Evolutionary conservation across 2,797 vertebrate genomes (phyloP).

Genomic region (Avahi laniger): DNA sequence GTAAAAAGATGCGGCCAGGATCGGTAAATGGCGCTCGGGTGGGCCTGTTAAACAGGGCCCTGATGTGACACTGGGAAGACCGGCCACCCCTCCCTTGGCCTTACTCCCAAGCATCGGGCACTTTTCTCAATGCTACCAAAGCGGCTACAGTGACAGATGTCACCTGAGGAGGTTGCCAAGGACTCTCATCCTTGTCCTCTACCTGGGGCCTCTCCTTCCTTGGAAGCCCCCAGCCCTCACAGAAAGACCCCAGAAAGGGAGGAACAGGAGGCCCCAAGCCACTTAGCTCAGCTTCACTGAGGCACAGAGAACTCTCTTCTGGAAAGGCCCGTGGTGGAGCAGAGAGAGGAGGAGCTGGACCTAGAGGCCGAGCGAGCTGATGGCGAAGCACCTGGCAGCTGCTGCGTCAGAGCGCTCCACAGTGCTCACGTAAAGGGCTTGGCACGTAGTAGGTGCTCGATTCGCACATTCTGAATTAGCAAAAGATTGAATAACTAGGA

Average conservation of each 20-base stretch:
- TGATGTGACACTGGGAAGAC: accelerated
- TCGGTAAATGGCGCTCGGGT: accelerated
- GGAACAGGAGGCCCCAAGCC: neutral
- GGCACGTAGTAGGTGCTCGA: neutral
- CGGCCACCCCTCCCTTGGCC: neutral
- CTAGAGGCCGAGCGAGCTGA: neutral
- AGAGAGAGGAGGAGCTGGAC: neutral
- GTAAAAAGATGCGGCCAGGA: neutral
- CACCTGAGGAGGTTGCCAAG: too few relatives aligned
- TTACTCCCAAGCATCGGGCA: neutral
- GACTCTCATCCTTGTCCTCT: neutral
- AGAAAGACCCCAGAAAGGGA: neutral
- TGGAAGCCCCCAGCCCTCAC: neutral
- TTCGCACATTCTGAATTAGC: neutral
- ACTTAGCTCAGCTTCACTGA: neutral
- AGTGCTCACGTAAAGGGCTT: neutral
- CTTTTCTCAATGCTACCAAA: neutral
- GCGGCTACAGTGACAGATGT: neutral
- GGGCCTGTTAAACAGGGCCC: neutral
- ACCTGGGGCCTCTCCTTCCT: neutral
- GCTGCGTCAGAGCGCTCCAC: neutral
- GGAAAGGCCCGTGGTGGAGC: too few relatives aligned
- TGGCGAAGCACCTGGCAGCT: too few relatives aligned
- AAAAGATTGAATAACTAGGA: neutral
- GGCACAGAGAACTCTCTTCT: neutral